Conservation (phyloP, 2,888 invertebrate species). For the Sesamia inferens region DNA sequence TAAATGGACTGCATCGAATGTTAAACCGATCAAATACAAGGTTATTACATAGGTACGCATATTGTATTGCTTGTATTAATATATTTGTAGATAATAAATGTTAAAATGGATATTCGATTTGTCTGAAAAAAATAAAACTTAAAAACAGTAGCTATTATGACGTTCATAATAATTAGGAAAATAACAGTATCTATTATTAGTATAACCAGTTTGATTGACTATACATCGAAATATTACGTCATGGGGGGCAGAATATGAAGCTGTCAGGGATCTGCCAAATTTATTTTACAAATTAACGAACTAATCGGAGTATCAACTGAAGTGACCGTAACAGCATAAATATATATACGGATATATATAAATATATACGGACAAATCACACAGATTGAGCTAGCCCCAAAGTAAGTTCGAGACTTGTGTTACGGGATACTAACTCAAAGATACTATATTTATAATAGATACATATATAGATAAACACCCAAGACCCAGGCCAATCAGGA, state of each 20-base stretch:
- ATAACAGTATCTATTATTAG: slow-evolving; percentile 22
- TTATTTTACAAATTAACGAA: slow-evolving; percentile 42
- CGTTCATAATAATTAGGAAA: background rate
- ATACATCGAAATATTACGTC: slow-evolving; percentile 42
- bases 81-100: background rate
- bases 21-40: slow-evolving; percentile 26
- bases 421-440: too few relatives aligned
- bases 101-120: background rate
- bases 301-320: slow-evolving; percentile 50
- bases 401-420: too few relatives aligned
- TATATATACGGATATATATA: too few relatives aligned
- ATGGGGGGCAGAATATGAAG: slow-evolving; percentile 31
- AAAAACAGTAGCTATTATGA: slow-evolving; percentile 16
- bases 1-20: slow-evolving; percentile 12
- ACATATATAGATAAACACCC: too few relatives aligned
- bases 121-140: slow-evolving; percentile 14
- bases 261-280: slow-evolving; percentile 49
- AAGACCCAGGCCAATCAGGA: too few relatives aligned
- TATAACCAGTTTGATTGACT: slow-evolving; percentile 22
- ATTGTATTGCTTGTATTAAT: slow-evolving; percentile 20
- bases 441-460: too few relatives aligned
- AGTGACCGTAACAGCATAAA: slow-evolving; percentile 52
- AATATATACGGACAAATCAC: too few relatives aligned
- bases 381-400: too few relatives aligned
- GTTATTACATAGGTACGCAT: slow-evolving; percentile 22